A percentile compares a stretch with the other conserved stretches of the same genome.
These are phyloP conservation scores for Steinernema feltiae DNA, from an alignment of 1,140 invertebrate genomes.

Conservation along the genomic window DNA sequence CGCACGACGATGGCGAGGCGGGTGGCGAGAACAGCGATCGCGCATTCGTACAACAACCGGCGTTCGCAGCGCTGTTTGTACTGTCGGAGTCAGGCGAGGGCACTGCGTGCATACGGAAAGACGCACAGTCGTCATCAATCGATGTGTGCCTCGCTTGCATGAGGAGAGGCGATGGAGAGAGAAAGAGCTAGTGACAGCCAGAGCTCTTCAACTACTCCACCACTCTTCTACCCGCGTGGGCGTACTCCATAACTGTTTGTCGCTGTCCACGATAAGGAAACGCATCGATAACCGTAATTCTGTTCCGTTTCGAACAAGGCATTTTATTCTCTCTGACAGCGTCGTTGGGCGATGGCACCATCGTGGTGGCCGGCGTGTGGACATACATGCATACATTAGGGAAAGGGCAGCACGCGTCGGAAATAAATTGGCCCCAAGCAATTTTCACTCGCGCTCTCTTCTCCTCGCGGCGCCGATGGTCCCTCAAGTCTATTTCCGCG, in stretches of 20 bases:
- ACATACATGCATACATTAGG: slow-evolving; percentile 1
- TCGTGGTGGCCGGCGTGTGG: too few relatives aligned
- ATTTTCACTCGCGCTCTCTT: slow-evolving; percentile 6
- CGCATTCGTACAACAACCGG: too few relatives aligned
- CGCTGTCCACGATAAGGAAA: background rate
- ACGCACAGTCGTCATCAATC: background rate
- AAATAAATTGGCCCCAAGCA: background rate
- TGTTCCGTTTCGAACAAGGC: too few relatives aligned
- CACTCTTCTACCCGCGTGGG: background rate
- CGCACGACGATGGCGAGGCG: too few relatives aligned
- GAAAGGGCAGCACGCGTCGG: background rate
- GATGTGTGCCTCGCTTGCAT: slow-evolving; percentile 11
- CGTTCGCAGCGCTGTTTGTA: slow-evolving; percentile 1
- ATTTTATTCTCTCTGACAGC: too few relatives aligned
- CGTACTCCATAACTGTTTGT: background rate
- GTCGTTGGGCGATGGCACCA: too few relatives aligned
- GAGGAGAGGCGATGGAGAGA: background rate
- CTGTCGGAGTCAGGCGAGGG: background rate
- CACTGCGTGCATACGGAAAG: background rate
- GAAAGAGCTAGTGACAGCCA: slow-evolving; percentile 8
- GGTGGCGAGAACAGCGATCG: too few relatives aligned
- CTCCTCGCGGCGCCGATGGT: background rate
- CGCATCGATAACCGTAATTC: too few relatives aligned
- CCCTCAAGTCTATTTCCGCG: background rate
- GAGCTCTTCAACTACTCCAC: background rate